Percentiles rank a stretch among this genome's conserved stretches.
Conservation (phyloP, 2,797 vertebrate genomes). For the Siniperca obscura region DNA sequence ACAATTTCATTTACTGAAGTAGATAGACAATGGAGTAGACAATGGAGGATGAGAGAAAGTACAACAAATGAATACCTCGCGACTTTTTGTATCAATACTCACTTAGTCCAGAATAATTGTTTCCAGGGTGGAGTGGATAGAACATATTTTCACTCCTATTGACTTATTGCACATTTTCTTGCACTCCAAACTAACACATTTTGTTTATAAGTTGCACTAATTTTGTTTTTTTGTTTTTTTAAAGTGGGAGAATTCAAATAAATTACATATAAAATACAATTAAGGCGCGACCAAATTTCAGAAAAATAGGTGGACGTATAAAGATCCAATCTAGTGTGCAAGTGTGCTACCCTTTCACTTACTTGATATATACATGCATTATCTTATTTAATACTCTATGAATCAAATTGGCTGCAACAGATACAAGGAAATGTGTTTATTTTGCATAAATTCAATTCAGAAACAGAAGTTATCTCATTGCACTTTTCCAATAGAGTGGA, state of each 20-base stretch:
- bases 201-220: not conserved
- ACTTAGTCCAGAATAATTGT: constrained; percentile 16
- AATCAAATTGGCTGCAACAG: not conserved
- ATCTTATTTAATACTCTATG: not conserved
- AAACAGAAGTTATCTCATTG: too few relatives aligned
- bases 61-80: constrained; percentile 10
- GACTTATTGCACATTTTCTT: not conserved
- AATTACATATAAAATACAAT: not conserved
- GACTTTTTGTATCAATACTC: constrained; percentile 13
- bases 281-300: not conserved
- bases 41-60: constrained; percentile 2
- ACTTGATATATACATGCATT: not conserved
- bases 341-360: not conserved
- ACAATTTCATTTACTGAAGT: constrained; percentile 6
- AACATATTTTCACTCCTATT: not conserved
- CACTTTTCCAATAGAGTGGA: too few relatives aligned
- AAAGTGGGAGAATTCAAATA: not conserved
- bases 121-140: not conserved
- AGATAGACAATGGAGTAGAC: not conserved
- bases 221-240: not conserved
- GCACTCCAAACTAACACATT: not conserved
- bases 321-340: not conserved
- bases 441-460: not conserved
- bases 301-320: not conserved
- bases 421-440: not conserved